phyloP scores from a whole-genome alignment of 2,797 vertebrate genomes.

The Argya squamiceps region DNA sequence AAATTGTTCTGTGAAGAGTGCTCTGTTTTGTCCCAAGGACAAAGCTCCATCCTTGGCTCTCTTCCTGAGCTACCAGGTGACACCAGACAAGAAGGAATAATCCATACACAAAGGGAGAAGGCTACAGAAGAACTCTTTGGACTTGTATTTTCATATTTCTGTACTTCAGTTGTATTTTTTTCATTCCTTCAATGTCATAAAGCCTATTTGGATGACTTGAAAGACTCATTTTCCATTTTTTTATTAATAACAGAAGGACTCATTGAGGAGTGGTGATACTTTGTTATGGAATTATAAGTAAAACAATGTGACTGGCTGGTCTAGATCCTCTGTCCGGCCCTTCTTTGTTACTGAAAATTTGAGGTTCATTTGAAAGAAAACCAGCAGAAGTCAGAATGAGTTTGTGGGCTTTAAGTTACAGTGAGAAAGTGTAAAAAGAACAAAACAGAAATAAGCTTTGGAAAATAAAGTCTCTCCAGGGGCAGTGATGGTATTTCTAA shows the following conservation, averaged over 20 bases:
- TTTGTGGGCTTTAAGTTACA: not conserved
- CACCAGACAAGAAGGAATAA: not conserved
- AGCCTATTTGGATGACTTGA: not conserved
- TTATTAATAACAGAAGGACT: not conserved
- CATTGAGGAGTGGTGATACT: not conserved
- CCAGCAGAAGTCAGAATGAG: not conserved
- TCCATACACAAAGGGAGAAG: not conserved
- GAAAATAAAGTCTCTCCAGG: not conserved
- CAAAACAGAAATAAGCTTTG: not conserved
- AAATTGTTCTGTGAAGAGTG: not conserved
- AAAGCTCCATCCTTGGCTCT: not conserved
- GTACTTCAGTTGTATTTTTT: not conserved
- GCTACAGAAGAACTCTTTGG: not conserved
- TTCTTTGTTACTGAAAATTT: not conserved
- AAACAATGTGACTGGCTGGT: not conserved
- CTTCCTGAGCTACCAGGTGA: not conserved
- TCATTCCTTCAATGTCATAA: not conserved
- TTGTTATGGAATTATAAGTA: not conserved
- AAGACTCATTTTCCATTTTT: not conserved
- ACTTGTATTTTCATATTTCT: not conserved
- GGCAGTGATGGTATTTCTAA: not conserved
- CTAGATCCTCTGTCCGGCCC: not conserved
- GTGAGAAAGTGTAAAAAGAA: not conserved
- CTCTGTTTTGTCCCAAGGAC: not conserved
- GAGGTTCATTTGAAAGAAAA: not conserved